These are phyloP conservation scores for Pseudocheirus occidentalis DNA, from an alignment of 2,797 vertebrate species.

Conservation along the genomic window DNA sequence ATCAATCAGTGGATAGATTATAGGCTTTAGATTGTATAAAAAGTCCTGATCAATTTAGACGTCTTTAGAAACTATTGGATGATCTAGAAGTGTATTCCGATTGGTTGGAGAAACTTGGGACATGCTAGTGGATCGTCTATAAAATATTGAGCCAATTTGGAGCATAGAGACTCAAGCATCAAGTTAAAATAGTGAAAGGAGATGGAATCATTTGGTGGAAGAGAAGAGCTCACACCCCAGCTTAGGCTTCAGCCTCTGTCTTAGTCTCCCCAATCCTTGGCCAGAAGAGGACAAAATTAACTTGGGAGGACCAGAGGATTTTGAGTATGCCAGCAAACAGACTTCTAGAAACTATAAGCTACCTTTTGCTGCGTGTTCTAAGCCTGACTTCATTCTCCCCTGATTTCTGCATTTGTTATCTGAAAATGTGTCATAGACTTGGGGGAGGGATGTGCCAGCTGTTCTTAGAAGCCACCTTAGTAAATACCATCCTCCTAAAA, in stretches of 20 bases:
- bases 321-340: not conserved
- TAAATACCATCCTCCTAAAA: not conserved
- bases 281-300: not conserved
- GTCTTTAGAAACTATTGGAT: not conserved
- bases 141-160: not conserved
- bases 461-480: not conserved
- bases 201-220: no score
- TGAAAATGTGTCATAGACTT: not conserved
- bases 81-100: not conserved
- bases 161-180: not conserved
- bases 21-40: not conserved
- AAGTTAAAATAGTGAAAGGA: not conserved
- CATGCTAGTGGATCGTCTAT: not conserved
- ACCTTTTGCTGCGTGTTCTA: not conserved
- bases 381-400: not conserved
- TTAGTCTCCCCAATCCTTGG: not conserved
- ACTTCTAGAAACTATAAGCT: not conserved
- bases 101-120: not conserved
- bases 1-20: not conserved
- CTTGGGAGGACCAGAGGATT: not conserved
- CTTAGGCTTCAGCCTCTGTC: not conserved
- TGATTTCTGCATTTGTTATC: not conserved
- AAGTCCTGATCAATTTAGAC: not conserved
- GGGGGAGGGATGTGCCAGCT: not conserved
- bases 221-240: not conserved